These are phyloP conservation scores for Protodeltote pygarga DNA, from an alignment of 2,888 invertebrate species.

Conservation along the genomic window DNA sequence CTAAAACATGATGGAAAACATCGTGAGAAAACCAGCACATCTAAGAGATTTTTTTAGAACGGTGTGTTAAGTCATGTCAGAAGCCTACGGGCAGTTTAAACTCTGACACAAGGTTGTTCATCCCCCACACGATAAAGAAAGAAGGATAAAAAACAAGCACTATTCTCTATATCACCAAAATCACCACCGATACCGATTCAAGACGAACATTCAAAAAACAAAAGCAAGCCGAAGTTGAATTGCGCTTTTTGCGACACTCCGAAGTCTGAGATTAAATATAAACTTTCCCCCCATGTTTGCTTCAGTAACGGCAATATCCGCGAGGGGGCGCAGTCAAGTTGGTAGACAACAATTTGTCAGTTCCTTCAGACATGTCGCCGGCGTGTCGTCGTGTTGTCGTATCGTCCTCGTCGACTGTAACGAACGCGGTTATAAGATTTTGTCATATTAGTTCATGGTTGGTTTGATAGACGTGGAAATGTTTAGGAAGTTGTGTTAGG, in stretches of 20 bases:
- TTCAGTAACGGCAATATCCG: slow-evolving; percentile 64
- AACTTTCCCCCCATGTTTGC: slow-evolving; percentile 63
- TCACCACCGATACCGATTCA: slow-evolving; percentile 35
- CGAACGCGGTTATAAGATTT: slow-evolving; percentile 38
- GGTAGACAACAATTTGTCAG: slow-evolving; percentile 66
- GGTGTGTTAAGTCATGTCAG: too few species aligned
- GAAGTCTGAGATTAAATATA: slow-evolving; percentile 70
- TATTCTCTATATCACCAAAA: too few species aligned
- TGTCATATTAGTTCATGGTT: slow-evolving; percentile 47
- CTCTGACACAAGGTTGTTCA: too few species aligned
- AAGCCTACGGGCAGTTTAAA: too few species aligned
- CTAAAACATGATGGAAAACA: too few species aligned
- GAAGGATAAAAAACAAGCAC: too few species aligned
- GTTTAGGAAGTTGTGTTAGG: slow-evolving; percentile 2
- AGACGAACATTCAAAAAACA: slow-evolving; percentile 53
- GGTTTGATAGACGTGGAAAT: slow-evolving; percentile 18
- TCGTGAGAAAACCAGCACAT: too few species aligned
- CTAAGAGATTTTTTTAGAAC: too few species aligned
- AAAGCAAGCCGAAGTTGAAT: slow-evolving; percentile 55
- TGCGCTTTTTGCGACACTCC: slow-evolving; percentile 59
- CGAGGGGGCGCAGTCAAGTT: slow-evolving; percentile 51
- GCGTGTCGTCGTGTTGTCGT: slow-evolving; percentile 33
- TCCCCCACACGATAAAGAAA: too few species aligned
- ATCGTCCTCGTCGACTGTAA: slow-evolving; percentile 27
- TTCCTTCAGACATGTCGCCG: slow-evolving; percentile 42